Percentiles rank a stretch among this genome's conserved stretches.
These are phyloP conservation scores for Alca torda DNA, from an alignment of 2,797 vertebrate genomes.

Conservation along the genomic window DNA sequence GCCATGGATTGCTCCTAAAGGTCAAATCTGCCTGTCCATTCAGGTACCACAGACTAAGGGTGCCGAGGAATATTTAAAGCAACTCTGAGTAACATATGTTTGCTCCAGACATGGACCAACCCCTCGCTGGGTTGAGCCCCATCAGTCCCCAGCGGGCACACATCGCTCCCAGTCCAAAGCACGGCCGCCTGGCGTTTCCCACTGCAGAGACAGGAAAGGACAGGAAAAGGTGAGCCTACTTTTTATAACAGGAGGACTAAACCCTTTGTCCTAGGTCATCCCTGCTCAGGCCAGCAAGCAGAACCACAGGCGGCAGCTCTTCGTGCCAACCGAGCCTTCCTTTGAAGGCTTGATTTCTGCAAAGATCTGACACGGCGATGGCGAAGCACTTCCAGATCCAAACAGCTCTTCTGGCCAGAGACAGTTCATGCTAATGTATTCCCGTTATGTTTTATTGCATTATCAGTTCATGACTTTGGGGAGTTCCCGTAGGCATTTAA, in stretches of 20 bases:
- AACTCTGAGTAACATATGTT: too few relatives aligned
- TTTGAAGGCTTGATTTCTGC: too few relatives aligned
- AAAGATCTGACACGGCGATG: fast-evolving
- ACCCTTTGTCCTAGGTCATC: neutral
- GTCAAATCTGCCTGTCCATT: too few relatives aligned
- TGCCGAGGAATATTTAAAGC: neutral
- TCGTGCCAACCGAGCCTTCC: neutral
- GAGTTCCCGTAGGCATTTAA: neutral
- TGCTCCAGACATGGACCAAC: neutral
- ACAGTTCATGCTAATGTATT: fast-evolving
- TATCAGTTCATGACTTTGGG: neutral
- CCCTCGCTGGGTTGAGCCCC: neutral
- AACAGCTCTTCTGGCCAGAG: neutral
- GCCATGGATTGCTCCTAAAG: neutral
- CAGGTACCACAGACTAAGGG: too few relatives aligned
- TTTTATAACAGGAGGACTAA: too few relatives aligned
- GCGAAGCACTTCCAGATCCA: neutral
- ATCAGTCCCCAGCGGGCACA: neutral
- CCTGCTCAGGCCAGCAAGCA: neutral
- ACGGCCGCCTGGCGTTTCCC: fast-evolving
- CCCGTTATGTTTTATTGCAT: neutral
- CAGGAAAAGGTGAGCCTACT: neutral
- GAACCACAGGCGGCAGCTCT: neutral
- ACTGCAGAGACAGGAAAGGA: neutral
- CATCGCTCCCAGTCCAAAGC: too few relatives aligned